phyloP scores from a whole-genome alignment of 2,797 vertebrate species.

The Hypotaenidia okinawae region DNA sequence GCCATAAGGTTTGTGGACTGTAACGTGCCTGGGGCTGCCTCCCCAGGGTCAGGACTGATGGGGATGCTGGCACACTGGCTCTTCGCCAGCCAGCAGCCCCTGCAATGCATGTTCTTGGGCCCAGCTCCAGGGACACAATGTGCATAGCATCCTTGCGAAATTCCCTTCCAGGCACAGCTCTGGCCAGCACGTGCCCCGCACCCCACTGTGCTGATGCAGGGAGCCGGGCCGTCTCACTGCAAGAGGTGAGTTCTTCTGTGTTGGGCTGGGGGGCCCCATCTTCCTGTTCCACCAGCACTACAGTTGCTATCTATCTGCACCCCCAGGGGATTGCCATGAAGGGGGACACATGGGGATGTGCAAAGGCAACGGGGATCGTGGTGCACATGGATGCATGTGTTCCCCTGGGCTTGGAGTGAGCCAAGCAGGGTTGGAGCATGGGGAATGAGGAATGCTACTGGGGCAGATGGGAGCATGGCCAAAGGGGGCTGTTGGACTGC shows the following conservation, averaged over 20 bases:
- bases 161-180: slow-evolving; percentile 27
- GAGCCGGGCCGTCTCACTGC: slow-evolving; percentile 45
- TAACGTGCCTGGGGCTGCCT: background rate
- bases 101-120: rapidly evolving
- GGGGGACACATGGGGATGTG: background rate
- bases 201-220: background rate
- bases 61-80: background rate
- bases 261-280: background rate
- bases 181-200: background rate
- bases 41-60: background rate
- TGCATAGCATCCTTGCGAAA: background rate
- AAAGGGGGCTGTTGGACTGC: background rate
- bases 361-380: background rate
- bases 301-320: background rate
- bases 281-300: background rate
- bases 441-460: background rate
- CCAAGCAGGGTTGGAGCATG: rapidly evolving
- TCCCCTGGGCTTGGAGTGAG: background rate
- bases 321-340: background rate
- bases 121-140: rapidly evolving
- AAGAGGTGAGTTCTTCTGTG: slow-evolving; percentile 65
- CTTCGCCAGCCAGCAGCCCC: background rate
- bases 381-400: background rate
- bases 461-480: background rate
- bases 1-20: no score